A percentile compares a stretch with the other conserved stretches of the same genome.
phyloP scores from a whole-genome alignment of 1,140 invertebrate species.

The Aphis gossypii region DNA sequence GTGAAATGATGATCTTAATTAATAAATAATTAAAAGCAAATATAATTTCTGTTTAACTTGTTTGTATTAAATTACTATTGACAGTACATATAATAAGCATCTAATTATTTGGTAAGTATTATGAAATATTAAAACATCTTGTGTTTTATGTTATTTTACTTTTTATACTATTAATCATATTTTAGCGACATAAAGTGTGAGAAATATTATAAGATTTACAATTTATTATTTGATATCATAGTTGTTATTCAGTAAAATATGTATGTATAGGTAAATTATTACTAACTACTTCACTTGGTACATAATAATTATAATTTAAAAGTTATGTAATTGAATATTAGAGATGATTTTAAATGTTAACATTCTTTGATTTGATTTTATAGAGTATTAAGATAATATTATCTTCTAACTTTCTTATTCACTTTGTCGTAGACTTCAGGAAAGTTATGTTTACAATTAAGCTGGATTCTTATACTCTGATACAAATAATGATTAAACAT shows the following conservation, averaged over 20 bases:
- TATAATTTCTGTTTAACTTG: not conserved
- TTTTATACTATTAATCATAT: no score
- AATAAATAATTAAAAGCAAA: not conserved
- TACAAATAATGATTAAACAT: slow-evolving; percentile 87
- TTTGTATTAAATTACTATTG: not conserved
- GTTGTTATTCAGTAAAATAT: no score
- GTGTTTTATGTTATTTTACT: not conserved
- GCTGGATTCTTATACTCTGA: slow-evolving; percentile 71
- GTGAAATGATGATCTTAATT: not conserved
- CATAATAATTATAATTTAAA: not conserved
- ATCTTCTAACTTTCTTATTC: slow-evolving; percentile 71
- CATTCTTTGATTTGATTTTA: not conserved
- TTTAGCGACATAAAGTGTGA: not conserved
- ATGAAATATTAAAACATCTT: not conserved
- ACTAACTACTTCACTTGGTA: not conserved
- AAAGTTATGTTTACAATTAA: slow-evolving; percentile 76
- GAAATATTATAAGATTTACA: not conserved
- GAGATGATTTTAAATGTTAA: not conserved
- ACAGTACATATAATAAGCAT: not conserved
- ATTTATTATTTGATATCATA: not conserved
- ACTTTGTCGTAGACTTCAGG: slow-evolving; percentile 87
- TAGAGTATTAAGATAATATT: slow-evolving; percentile 56
- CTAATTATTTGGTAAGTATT: not conserved
- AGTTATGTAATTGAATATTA: not conserved
- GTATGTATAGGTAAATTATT: not conserved